Evolutionary conservation across 2,888 invertebrate genomes (phyloP).

Genomic region (Pilophorus perplexus): DNA sequence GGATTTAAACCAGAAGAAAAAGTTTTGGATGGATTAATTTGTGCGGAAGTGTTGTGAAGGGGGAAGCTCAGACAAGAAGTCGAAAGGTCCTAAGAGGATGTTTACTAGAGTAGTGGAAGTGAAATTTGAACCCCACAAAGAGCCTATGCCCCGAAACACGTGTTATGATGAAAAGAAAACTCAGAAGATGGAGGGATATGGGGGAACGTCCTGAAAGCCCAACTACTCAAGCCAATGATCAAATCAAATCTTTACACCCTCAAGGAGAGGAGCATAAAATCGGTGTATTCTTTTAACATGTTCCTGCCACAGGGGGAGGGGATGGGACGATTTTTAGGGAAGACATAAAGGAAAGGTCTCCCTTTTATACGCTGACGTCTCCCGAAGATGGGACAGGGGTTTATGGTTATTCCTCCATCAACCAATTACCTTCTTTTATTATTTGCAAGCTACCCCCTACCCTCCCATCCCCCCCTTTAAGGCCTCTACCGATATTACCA

Average conservation of each 20-base stretch:
- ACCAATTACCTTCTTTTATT: constrained; percentile 47
- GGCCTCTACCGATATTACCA: constrained; percentile 37
- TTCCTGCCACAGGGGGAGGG: constrained; percentile 22
- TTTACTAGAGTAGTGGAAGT: no score
- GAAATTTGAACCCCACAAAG: constrained; percentile 26
- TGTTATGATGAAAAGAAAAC: constrained; percentile 41
- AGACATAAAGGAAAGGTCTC: constrained; percentile 43
- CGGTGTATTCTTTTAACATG: constrained; percentile 46
- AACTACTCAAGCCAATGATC: constrained; percentile 43
- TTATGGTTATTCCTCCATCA: constrained; percentile 47
- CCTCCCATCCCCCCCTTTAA: constrained; percentile 37
- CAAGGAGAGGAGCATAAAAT: constrained; percentile 44
- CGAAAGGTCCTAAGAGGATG: constrained; percentile 2
- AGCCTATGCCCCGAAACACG: constrained; percentile 31
- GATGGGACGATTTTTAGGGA: constrained; percentile 43
- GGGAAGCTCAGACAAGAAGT: constrained; percentile 20
- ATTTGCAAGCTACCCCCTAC: constrained; percentile 44
- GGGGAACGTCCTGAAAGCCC: constrained; percentile 41
- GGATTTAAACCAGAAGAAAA: constrained; percentile 13
- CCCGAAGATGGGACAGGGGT: constrained; percentile 44
- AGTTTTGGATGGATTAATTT: constrained; percentile 36
- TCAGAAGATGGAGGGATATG: constrained; percentile 19
- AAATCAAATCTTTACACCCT: constrained; percentile 44
- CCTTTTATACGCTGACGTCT: constrained; percentile 45
- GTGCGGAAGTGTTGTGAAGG: constrained; percentile 8